Conservation (phyloP, 2,113 vertebrate species). For the Aspiorhynchus laticeps region DNA sequence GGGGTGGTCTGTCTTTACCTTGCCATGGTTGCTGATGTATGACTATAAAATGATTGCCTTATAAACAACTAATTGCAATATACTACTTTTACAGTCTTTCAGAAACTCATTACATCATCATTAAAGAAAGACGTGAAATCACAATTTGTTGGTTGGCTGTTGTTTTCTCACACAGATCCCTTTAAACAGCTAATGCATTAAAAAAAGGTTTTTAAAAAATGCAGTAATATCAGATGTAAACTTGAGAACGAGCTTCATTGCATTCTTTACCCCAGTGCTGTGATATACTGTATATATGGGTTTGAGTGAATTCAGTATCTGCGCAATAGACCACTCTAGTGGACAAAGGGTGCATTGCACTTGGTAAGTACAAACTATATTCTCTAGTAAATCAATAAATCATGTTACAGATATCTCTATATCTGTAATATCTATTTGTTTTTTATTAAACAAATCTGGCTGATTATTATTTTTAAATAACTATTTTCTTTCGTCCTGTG, state of each 20-base stretch:
- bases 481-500: background rate
- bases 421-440: background rate
- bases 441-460: background rate
- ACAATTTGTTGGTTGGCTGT: background rate
- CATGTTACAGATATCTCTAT: background rate
- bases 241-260: background rate
- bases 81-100: slow-evolving; percentile 29
- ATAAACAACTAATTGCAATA: slow-evolving; percentile 31
- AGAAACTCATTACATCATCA: slow-evolving; percentile 8
- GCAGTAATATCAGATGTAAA: slow-evolving; percentile 9
- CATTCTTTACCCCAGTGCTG: background rate
- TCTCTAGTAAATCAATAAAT: background rate
- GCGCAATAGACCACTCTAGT: slow-evolving; percentile 74
- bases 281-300: background rate
- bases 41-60: background rate
- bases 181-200: slow-evolving; percentile 6
- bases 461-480: background rate
- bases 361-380: background rate
- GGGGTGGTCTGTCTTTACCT: background rate
- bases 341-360: slow-evolving; percentile 58
- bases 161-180: background rate
- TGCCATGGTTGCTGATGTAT: slow-evolving; percentile 6
- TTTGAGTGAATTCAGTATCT: slow-evolving; percentile 47
- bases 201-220: background rate
- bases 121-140: slow-evolving; percentile 34